phyloP scores from a whole-genome alignment of 1,140 invertebrate genomes.

The Bombus huntii region DNA sequence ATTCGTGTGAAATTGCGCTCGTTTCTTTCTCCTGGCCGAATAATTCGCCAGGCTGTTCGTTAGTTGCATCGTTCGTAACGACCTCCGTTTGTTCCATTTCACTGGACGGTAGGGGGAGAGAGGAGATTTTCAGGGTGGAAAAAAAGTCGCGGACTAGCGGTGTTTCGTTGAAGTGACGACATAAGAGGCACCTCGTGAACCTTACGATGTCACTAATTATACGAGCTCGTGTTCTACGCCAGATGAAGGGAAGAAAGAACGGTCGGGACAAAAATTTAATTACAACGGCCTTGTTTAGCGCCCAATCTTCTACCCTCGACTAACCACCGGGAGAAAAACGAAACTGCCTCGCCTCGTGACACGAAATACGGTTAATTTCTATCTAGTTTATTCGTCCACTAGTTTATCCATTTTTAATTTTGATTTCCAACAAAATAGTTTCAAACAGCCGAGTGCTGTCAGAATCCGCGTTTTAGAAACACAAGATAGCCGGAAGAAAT shows the following conservation, averaged over 20 bases:
- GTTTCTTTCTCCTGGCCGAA: no score
- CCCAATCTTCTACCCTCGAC: background rate
- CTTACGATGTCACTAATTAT: conserved; percentile 63
- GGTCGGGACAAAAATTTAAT: conserved; percentile 60
- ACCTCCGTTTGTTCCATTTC: conserved; percentile 26
- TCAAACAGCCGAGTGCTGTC: background rate
- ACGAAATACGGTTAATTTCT: background rate
- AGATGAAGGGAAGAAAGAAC: conserved; percentile 44
- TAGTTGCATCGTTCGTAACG: conserved; percentile 17
- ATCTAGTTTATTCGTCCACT: no score
- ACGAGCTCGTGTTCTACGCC: conserved; percentile 24
- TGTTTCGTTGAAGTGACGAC: conserved; percentile 6
- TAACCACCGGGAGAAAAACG: no score
- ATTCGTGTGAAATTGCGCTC: no score
- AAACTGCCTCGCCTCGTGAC: background rate
- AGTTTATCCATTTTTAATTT: no score
- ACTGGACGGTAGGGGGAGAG: no score
- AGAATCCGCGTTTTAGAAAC: no score
- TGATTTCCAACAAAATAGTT: no score
- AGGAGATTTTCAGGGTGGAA: background rate
- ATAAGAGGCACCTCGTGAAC: conserved; percentile 35
- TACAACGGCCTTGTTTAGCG: conserved; percentile 64
- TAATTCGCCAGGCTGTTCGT: conserved; percentile 7
- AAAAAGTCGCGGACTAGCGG: background rate
- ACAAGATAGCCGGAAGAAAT: no score